phyloP scores from a whole-genome alignment of 2,113 vertebrate genomes.

The Grallaria varia region DNA sequence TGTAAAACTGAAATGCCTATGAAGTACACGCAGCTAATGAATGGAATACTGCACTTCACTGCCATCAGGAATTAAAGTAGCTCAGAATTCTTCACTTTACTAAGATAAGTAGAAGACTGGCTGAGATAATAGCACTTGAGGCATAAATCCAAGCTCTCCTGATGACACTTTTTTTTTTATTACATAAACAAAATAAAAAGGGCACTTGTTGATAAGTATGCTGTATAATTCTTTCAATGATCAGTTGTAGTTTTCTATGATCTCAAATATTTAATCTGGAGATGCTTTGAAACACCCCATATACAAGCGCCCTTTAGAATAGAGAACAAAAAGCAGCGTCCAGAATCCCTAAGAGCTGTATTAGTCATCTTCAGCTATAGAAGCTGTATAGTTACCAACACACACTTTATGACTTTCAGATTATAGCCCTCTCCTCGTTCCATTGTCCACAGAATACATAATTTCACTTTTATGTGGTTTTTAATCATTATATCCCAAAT shows the following conservation, averaged over 20 bases:
- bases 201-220: not conserved
- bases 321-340: not conserved
- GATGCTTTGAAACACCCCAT: not conserved
- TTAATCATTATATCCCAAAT: not conserved
- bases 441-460: not conserved
- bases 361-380: not conserved
- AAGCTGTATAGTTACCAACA: not conserved
- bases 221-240: not conserved
- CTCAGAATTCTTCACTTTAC: not conserved
- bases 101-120: conserved; percentile 15
- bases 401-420: not conserved
- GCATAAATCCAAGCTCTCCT: not conserved
- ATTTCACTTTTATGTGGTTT: not conserved
- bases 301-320: not conserved
- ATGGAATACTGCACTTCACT: not conserved
- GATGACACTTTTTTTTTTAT: conserved; percentile 18
- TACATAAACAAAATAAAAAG: not conserved
- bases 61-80: not conserved
- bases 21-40: not conserved
- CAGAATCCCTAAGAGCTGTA: not conserved
- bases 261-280: conserved; percentile 44
- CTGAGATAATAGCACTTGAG: not conserved
- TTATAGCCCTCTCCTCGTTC: not conserved
- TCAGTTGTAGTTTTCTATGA: not conserved
- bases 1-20: not conserved